These are phyloP conservation scores for Himantopus leucocephalus DNA, from an alignment of 2,113 vertebrate species.

Conservation along the genomic window DNA sequence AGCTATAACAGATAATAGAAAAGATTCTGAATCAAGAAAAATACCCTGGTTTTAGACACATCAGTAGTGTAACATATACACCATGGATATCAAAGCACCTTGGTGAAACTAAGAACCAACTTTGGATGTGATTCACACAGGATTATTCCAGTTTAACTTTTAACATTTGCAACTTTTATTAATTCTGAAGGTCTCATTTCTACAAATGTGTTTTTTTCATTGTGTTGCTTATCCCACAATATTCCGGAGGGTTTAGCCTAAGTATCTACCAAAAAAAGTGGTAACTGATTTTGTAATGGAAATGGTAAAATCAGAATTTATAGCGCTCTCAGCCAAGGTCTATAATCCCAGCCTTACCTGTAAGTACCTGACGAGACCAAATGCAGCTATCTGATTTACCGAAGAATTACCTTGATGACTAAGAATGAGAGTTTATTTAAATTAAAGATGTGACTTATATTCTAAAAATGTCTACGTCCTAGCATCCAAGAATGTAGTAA, in stretches of 20 bases:
- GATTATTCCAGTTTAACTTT: not conserved
- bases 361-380: not conserved
- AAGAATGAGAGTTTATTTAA: not conserved
- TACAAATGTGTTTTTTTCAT: not conserved
- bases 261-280: not conserved
- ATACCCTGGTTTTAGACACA: not conserved
- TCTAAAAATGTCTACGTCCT: not conserved
- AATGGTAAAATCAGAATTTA: not conserved
- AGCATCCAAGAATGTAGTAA: not conserved
- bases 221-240: not conserved
- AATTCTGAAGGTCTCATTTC: not conserved
- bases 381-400: not conserved
- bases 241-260: not conserved
- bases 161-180: not conserved
- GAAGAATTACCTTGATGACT: not conserved
- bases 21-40: not conserved
- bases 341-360: not conserved
- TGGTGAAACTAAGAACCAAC: not conserved
- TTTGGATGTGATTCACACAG: not conserved
- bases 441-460: not conserved
- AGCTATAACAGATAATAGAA: not conserved
- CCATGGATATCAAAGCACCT: not conserved
- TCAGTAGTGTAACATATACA: not conserved
- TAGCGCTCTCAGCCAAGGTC: not conserved
- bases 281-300: not conserved